Base-by-base conservation (phyloP, 2,113 vertebrate genomes). In the Hemichromis elongatus region DNA sequence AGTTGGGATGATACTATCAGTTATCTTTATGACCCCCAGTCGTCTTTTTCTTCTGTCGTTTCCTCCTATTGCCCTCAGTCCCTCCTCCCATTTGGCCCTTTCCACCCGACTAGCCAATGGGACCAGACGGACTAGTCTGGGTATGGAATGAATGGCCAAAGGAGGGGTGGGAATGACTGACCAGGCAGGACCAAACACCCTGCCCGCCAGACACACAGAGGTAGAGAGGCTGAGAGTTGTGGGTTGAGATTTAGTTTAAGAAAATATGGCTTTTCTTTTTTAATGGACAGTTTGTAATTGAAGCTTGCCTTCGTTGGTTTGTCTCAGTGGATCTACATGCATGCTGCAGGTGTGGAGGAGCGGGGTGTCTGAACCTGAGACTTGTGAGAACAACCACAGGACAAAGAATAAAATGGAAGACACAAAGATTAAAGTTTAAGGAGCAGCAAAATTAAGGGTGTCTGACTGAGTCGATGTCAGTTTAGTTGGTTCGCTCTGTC, bases 91-190 rank as follows among this genome's bases (percentile, higher is more conserved):
- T 90, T 88, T 90, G 55, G 85, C 85, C 81, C 73, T 55, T 92
- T 92, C 90, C 88, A 90, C 90, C 92, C 89, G 92, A 93, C 85
- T 81, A 77, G 85, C 93, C 94, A 95, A 93, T 93, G 81, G 82
- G 82, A 93, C 81, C 91, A 89, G 90, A 88, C 86, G 4, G 56
- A 77, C 84, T 89, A 57, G 85, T 92, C 84, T 80, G 42, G 86
- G 81, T 54, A 61, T 59, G 85, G 88, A 77, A 53, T 84, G 87
- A 93, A 70, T 14, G 35, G 81, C 86, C 59, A 52, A 30, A 54
- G 86, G 77, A 55, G 86, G 84, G 79, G 75, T 45, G 37, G 26
- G 45, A 66, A 66, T 79, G 80, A 87, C 75, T 33, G 45, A 80
- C 82, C 56, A 87, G 88, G 89, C 88, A 83, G 84, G 78, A 92